Base-by-base conservation (phyloP, 2,797 vertebrate species). In the Oreonectes daqikongensis region DNA sequence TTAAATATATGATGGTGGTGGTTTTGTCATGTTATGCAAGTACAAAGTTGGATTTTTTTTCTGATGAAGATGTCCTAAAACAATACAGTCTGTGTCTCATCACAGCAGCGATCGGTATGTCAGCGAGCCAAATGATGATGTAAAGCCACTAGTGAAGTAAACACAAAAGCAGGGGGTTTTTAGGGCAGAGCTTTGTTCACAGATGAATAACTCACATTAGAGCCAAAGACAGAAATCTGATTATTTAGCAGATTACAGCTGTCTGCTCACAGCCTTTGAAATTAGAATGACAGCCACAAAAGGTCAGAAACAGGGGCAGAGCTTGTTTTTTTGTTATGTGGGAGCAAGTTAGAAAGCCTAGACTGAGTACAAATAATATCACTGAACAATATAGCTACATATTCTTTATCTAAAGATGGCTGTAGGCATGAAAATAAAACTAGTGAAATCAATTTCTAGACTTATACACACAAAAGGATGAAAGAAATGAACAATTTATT, bases 241-340 rank as follows among this genome's bases (percentile, higher is more conserved):
- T 79, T 67, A 52, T 79, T 67, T 68, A 44, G 66, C 26, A 24
- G 55, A 79, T 79, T 74, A 55, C 20, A 79, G 55, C 20, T 3
- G 15, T 63, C 77, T 74, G 55, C 52, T 42, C 44, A 44, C 6
- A 61, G 24, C 44, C 71, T 79, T 79, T 69, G 46, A 69, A 74
- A 74, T 35, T 9, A 52, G 18, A 40, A 64, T 24, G 18, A 53
- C 24, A 20, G 1, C 20, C 68, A 40, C 26, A 46, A 68, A 75
- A 35, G 64, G 14, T 35, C 50, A 59, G 9, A 9, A 22, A 14
- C 8, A 18, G 12, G 24, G 26, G 26, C 28, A 7, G 55, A 59
- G 55, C 15, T 59, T 28, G 55, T 30, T 28, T 18, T 32, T 30
- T 32, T 30, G 15, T 15, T 59, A 28, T 18, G 55, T 18, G 26